phyloP scores from a whole-genome alignment of 2,888 invertebrate species.

The Pilophorus perplexus region DNA sequence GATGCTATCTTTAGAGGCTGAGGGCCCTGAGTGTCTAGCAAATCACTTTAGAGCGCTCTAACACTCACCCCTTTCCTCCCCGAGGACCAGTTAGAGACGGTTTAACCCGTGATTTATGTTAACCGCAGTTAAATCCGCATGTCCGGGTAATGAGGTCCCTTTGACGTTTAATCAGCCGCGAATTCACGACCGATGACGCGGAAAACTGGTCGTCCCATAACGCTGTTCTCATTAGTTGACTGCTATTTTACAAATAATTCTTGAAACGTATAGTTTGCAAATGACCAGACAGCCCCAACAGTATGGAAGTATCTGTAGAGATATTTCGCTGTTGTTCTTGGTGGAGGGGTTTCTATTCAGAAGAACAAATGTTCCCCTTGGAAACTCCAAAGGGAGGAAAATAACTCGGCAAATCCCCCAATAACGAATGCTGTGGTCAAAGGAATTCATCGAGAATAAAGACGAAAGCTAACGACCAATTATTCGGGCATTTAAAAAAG shows the following conservation, averaged over 20 bases:
- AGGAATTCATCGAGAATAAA: conserved; percentile 28
- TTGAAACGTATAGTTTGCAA: too few species aligned
- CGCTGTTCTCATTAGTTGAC: too few species aligned
- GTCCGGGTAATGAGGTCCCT: conserved; percentile 10
- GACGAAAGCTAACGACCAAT: conserved; percentile 27
- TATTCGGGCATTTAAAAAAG: conserved; percentile 9
- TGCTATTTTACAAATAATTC: too few species aligned
- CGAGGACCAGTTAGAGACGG: neutral
- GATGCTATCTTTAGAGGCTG: conserved; percentile 7
- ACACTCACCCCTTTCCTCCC: neutral
- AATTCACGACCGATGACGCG: too few species aligned
- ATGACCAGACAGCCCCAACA: too few species aligned
- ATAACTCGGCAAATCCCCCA: conserved; percentile 27
- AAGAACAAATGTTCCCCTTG: too few species aligned
- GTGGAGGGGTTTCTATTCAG: too few species aligned
- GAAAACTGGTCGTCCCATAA: too few species aligned
- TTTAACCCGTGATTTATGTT: neutral
- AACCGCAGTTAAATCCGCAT: neutral
- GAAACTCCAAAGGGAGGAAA: too few species aligned
- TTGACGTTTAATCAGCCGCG: neutral
- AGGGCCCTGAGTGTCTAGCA: neutral
- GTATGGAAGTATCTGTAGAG: too few species aligned
- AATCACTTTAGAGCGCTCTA: conserved; percentile 1
- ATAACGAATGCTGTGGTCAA: conserved; percentile 34
- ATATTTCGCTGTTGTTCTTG: too few species aligned